Evolutionary conservation across 2,113 vertebrate genomes (phyloP), one percentile per base, ranked within the genome.

Genomic region (Boleophthalmus pectinirostris): DNA sequence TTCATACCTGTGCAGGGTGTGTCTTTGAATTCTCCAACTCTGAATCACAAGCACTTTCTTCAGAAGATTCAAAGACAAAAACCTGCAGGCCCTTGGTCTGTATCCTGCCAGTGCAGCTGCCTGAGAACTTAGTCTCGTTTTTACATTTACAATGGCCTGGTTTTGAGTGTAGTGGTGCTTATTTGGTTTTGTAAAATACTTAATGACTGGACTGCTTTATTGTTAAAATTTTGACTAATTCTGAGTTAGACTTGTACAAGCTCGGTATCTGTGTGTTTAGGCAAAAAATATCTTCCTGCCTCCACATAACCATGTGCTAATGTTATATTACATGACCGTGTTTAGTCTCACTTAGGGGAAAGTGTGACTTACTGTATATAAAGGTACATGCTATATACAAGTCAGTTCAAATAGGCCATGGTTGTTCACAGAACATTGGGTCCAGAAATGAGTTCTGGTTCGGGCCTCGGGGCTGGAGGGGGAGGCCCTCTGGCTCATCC

Each of bases 361-460:
- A 63, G 60, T 38, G 16, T 35, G 33, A 38, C 29, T 63, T 63
- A 38, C 3, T 38, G 5, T 35, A 20, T 33, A 35, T 35, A 35
- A 63, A 60, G 16, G 25, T 38, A 38, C 16, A 63, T 63, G 29
- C n/a, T 20, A 2, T 38, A 63, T 64, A 67, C 47, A 68, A 21
- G 66, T 71, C 64, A 5, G 23, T 57, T 45, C 71, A 49, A 81
- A 72, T 73, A 77, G 49, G 61, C 70, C 10, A 46, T 67, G 57
- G 69, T 64, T 56, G 24, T 80, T 92, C 80, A 82, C 79, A 86
- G 75, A 82, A 89, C 89, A 78, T 72, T 18, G 23, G 58, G 75
- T 85, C 82, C 79, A 74, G 74, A 58, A 74, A 65, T 77, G 63
- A 51, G 14, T 81, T 77, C 66, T 84, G 75, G 74, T 78, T 65